Evolutionary conservation across 2,797 vertebrate species (phyloP).

Genomic region (Prionace glauca): DNA sequence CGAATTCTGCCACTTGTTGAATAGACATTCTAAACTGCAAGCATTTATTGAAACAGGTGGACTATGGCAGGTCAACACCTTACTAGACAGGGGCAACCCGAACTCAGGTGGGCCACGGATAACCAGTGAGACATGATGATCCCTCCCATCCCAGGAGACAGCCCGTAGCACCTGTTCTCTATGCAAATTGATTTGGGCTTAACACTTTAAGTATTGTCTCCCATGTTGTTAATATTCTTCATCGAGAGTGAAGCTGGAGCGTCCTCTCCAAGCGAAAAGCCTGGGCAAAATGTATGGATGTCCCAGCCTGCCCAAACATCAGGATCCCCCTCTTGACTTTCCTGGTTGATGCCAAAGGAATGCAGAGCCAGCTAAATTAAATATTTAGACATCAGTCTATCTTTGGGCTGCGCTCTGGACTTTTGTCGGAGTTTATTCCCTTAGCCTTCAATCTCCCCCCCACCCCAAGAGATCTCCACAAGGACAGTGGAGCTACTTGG

Average conservation of each 20-base stretch:
- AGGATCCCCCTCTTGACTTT: background rate
- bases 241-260: background rate
- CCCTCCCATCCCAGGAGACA: background rate
- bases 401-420: background rate
- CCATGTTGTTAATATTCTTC: background rate
- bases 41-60: background rate
- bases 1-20: background rate
- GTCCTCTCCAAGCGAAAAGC: background rate
- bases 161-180: background rate
- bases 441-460: background rate
- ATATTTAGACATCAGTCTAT: background rate
- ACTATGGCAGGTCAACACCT: background rate
- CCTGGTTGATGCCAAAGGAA: background rate
- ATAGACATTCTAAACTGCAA: background rate
- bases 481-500: background rate
- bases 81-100: background rate
- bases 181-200: background rate
- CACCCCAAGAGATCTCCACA: too few relatives aligned
- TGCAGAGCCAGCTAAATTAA: background rate
- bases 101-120: background rate
- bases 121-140: background rate
- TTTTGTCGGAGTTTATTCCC: background rate
- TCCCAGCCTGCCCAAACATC: background rate
- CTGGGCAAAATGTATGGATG: background rate
- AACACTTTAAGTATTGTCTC: background rate